Evolutionary conservation across 2,113 vertebrate genomes (phyloP).

Genomic region (Vicugna pacos): DNA sequence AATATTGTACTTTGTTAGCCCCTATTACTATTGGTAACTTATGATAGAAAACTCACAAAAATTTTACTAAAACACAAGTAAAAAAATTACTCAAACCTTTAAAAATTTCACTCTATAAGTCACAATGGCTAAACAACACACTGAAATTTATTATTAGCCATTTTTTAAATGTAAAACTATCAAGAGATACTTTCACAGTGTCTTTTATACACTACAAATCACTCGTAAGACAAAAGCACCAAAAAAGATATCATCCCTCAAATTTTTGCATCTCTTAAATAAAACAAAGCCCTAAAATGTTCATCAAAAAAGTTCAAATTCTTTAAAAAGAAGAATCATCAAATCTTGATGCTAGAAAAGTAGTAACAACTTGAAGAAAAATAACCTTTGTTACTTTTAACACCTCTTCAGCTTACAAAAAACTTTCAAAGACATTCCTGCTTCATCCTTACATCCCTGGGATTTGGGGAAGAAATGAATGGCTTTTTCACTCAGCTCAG

Average conservation of each 20-base stretch:
- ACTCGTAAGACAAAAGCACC: background rate
- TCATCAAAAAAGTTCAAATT: conserved; percentile 19
- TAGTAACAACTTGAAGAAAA: conserved; percentile 21
- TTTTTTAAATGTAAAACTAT: conserved; percentile 50
- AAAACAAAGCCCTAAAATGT: background rate
- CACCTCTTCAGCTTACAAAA: background rate
- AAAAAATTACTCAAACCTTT: conserved; percentile 9
- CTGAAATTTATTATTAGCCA: background rate
- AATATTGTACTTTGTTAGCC: conserved; percentile 26
- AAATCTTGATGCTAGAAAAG: conserved; percentile 24
- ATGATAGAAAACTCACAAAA: conserved; percentile 25
- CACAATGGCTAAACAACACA: background rate
- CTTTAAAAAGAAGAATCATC: background rate
- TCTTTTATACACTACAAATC: background rate
- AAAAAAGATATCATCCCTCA: background rate
- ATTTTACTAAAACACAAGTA: background rate
- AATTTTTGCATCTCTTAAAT: conserved; percentile 13
- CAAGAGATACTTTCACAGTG: background rate
- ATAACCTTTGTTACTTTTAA: background rate
- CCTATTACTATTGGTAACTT: background rate
- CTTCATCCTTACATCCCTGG: background rate
- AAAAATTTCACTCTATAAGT: conserved; percentile 24
- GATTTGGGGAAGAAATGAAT: background rate
- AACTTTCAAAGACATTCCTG: background rate
- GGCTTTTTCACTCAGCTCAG: background rate